Base-by-base conservation (phyloP, 1,140 invertebrate genomes). In the Branchinecta lindahli region DNA sequence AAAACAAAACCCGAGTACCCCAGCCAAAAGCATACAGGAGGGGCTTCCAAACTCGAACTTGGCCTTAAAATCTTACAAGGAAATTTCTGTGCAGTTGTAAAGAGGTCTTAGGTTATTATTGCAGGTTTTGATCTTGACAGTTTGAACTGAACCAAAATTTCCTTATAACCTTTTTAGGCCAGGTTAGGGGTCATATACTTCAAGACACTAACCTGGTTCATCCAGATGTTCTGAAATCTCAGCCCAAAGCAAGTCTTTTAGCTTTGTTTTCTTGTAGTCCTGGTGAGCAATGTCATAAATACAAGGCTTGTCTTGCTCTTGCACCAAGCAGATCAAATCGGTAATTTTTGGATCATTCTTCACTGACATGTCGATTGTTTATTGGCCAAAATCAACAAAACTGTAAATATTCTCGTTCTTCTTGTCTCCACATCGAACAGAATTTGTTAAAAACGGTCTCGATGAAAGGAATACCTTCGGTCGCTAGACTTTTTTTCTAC, bases 261-360 rank as follows among this genome's bases (percentile, higher is more conserved):
- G 52, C 52, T 61, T 61, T 61, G 52, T 61, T 61, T 61, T 61
- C 18, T 61, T 61, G 52, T 61, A 61, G 52, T 61, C 52, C 18
- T 61, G 52, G 52, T 61, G 52, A 61, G 12, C 52, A 61, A 6
- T 61, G 52, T 61, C 52, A 61, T 61, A 61, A 61, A 61, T 61
- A 61, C 52, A 61, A 61, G 12, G 52, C 52, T 61, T 61, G 12
- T 61, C 52, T 6, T n/a, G n/a, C n/a, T n/a, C n/a, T n/a, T 61
- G 52, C 6, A 61, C 52, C 52, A 61, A 61, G 18, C 52, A 61
- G 52, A 61, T 61, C 6, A 61, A 61, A 61, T 61, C 52, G 6
- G 52, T 61, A 61, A 61, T 61, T 61, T 61, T 61, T 12, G 52
- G 52, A 61, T 61, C 2, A 61, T 61, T 61, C 52, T 15, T 61